Evolutionary conservation across 2,113 vertebrate genomes (phyloP), one percentile per base, ranked within the genome.

Genomic region (Psammodynastes pulverulentus): DNA sequence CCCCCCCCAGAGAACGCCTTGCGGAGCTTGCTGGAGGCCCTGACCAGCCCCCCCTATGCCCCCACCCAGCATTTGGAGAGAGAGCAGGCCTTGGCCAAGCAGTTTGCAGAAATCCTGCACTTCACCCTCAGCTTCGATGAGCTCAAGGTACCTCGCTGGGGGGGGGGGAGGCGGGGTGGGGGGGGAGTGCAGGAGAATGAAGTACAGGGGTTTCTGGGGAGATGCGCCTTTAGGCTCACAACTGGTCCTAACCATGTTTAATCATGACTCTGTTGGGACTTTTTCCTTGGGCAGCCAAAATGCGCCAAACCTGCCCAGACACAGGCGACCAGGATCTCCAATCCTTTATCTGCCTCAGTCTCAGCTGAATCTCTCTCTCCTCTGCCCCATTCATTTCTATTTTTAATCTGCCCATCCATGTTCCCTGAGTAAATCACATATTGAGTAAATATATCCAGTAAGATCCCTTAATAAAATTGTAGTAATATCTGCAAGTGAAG

Each of bases 81-180:
- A 87, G 98, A 99, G 93, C 98, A 99, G 95, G 98, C 98, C 8
- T 96, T 99, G 93, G 98, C 98, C 95, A 99, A 99, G 95, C 98
- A 99, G 97, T 99, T 99, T 0, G 98, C 98, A 0, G 98, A 99
- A 97, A 99, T 99, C 96, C 98, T 99, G 24, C 98, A 99, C 95
- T 99, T 99, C 94, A 99, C 98, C 1, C 98, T 99, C 97, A 98
- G 98, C 96, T 99, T 99, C 1, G 98, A 99, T 0, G 98, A 99
- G 94, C 98, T 99, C 92, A 99, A 99, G 98, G 98, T 99, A 95
- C 96, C 86, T 49, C 23, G 39, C 5, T 9, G 9, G 84, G 72
- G 39, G 5, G 0, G 0, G 0, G 1, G 0, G 0, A 0, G 1
- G 0, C 0, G 0, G 0, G 0, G 3, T 26, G 8, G 0, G 0